Evolutionary conservation across 2,797 vertebrate genomes (phyloP), one percentile per base, ranked within the genome.

Genomic region (Lophius americanus): DNA sequence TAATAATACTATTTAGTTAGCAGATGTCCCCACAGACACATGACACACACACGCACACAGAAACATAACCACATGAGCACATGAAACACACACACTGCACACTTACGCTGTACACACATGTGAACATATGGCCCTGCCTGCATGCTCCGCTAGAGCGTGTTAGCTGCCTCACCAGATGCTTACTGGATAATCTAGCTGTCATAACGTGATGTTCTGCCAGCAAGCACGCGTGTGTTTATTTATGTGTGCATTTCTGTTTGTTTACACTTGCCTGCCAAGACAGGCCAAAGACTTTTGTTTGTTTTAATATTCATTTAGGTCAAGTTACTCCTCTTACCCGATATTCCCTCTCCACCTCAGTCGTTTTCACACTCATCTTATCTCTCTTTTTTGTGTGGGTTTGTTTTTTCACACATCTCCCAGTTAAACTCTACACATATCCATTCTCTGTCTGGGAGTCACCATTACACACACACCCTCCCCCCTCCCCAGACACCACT

Each of bases 1-100:
- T 84, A 89, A 87, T 86, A 83, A 89, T 88, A 83, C 79, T 82
- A 77, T 92, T 91, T 91, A 90, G 81, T 78, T 75, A 89, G 70
- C 84, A 87, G 83, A 79, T 90, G 89, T 89, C 86, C 79, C 69
- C 64, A 72, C 68, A 75, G 69, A 85, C 83, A 85, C 85, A 81
- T 82, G 71, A 79, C 66, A 70, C 68, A 58, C 66, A 56, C 71
- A 61, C 39, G 63, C 9, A 61, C 43, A 13, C 47, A 36, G 2
- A 50, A 13, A 6, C 36, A 14, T 33, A 37, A 3, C 23, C 13
- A 38, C 23, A 51, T 4, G 10, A 32, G 32, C 13, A 7, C 11
- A 33, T 9, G n/a, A 13, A 47, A 43, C 39, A 11, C 14, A 39
- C 44, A 12, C 44, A 52, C 9, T 23, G 23, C 23, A 56, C 44